These are phyloP conservation scores for Murina feae DNA, from an alignment of 2,113 vertebrate genomes.

Conservation along the genomic window DNA sequence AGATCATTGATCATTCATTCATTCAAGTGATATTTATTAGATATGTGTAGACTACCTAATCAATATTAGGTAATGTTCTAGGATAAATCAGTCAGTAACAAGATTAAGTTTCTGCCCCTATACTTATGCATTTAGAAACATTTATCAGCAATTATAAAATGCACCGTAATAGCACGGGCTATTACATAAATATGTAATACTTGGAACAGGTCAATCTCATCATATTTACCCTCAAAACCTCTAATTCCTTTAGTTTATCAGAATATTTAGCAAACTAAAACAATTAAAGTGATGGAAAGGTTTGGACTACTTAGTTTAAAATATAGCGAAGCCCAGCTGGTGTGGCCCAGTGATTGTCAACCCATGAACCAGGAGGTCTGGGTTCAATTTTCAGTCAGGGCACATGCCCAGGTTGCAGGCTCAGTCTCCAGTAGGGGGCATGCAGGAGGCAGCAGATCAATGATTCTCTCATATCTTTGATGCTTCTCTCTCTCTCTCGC, in stretches of 20 bases:
- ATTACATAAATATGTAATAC: background rate
- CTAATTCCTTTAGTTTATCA: background rate
- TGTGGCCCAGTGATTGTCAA: too few species aligned
- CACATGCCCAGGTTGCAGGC: too few species aligned
- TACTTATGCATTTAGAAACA: background rate
- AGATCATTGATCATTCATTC: background rate
- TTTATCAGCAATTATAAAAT: background rate
- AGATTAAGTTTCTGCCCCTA: background rate
- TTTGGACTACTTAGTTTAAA: background rate
- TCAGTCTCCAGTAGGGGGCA: too few species aligned
- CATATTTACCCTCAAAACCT: background rate
- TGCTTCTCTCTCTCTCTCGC: too few species aligned
- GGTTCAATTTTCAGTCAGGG: too few species aligned
- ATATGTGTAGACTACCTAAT: background rate
- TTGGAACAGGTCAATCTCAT: background rate
- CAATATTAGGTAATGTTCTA: background rate
- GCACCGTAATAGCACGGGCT: background rate
- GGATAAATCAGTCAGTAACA: background rate
- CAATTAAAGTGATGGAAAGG: background rate
- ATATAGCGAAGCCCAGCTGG: background rate
- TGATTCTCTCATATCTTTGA: too few species aligned
- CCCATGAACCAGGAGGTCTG: too few species aligned
- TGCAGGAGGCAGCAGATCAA: too few species aligned
- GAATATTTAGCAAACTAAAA: background rate
- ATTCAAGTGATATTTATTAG: background rate